Conservation (phyloP, 2,113 vertebrate species). For the Cavia porcellus region DNA sequence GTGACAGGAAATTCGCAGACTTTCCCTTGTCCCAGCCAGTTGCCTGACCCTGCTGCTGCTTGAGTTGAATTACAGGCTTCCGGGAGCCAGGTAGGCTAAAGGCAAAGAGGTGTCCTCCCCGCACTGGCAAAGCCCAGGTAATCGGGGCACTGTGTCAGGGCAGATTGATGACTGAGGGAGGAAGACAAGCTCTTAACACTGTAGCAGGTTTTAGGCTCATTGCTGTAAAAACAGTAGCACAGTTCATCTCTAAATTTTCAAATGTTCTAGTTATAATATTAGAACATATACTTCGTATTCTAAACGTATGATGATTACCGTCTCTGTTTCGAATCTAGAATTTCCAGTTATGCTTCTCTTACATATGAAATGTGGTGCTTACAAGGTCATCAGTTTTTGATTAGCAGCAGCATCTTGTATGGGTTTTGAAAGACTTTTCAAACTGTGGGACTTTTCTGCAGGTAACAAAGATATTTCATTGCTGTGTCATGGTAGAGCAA, state of each 20-base stretch:
- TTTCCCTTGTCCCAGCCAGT: neutral
- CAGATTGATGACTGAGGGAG: neutral
- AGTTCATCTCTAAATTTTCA: neutral
- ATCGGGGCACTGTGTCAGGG: neutral
- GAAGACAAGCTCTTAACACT: neutral
- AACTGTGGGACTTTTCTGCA: neutral
- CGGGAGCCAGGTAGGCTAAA: neutral
- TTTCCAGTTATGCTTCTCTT: neutral
- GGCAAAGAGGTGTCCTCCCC: neutral
- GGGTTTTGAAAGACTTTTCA: slow-evolving; percentile 15
- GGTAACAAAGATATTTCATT: neutral
- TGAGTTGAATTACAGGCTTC: neutral
- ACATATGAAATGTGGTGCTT: neutral
- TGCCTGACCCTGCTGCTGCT: neutral
- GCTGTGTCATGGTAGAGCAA: neutral
- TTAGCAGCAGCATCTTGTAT: neutral
- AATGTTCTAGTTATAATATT: neutral
- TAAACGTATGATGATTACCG: neutral
- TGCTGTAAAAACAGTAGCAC: neutral
- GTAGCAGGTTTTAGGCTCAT: neutral
- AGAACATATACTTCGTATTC: neutral
- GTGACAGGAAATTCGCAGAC: neutral
- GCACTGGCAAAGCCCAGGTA: neutral
- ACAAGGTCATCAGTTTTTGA: neutral
- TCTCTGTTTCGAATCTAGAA: neutral